phyloP scores from a whole-genome alignment of 2,888 invertebrate species.

The Euspilapteryx auroguttella region DNA sequence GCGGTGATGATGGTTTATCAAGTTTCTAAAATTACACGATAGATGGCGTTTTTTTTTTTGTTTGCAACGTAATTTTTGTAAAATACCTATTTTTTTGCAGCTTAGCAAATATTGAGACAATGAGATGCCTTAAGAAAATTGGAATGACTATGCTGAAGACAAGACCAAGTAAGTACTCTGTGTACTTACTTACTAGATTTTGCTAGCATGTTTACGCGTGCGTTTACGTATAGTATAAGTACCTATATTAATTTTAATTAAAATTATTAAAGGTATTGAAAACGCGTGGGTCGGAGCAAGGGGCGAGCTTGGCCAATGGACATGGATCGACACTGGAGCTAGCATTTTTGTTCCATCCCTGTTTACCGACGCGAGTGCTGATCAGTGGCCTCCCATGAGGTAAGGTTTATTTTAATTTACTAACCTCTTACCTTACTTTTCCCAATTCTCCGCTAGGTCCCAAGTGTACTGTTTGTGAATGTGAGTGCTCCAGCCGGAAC shows the following conservation, averaged over 20 bases:
- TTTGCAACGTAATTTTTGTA: too few species aligned
- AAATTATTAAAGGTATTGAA: conserved; percentile 48
- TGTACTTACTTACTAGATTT: too few species aligned
- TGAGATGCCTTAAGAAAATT: conserved; percentile 33
- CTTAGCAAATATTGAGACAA: conserved; percentile 41
- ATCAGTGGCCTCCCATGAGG: conserved; percentile 38
- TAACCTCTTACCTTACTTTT: neutral
- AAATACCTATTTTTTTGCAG: conserved; percentile 19
- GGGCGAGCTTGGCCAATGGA: conserved; percentile 38
- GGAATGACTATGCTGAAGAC: conserved; percentile 44
- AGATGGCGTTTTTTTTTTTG: too few species aligned
- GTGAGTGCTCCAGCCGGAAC: too few species aligned
- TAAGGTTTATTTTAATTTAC: conserved; percentile 8
- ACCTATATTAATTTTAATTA: too few species aligned
- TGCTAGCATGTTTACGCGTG: too few species aligned
- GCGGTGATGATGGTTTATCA: too few species aligned
- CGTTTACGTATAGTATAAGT: too few species aligned
- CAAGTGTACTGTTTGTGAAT: too few species aligned
- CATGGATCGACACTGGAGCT: conserved; percentile 39
- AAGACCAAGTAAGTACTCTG: conserved; percentile 46
- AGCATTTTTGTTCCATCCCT: conserved; percentile 25
- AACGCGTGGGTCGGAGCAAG: conserved; percentile 53
- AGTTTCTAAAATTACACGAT: too few species aligned
- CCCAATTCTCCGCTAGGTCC: too few species aligned
- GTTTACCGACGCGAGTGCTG: conserved; percentile 13